phyloP scores from a whole-genome alignment of 1,140 invertebrate genomes.

The Trypoxylus dichotomus region DNA sequence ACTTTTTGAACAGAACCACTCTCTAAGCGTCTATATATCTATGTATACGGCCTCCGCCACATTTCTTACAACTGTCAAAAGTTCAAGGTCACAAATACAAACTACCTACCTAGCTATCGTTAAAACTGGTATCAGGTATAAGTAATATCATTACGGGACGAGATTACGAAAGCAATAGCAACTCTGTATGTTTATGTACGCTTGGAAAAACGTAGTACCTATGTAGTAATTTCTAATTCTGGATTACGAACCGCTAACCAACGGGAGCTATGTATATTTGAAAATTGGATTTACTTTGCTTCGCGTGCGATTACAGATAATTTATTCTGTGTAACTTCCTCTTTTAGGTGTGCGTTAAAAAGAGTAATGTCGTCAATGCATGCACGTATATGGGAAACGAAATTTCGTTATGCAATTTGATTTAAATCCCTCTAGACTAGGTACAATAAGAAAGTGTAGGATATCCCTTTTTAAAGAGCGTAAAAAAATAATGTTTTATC shows the following conservation, averaged over 20 bases:
- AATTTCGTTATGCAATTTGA: background rate
- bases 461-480: too few species aligned
- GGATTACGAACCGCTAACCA: too few species aligned
- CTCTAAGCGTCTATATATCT: background rate
- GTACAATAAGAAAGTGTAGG: too few species aligned
- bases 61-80: slow-evolving; percentile 24
- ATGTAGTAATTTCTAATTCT: too few species aligned
- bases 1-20: slow-evolving; percentile 8
- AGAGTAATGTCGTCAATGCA: background rate
- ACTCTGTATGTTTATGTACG: background rate
- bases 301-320: too few species aligned
- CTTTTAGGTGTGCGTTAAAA: background rate
- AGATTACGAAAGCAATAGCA: background rate
- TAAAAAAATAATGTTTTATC: too few species aligned
- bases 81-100: slow-evolving; percentile 25
- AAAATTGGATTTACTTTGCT: too few species aligned
- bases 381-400: background rate
- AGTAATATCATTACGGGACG: background rate
- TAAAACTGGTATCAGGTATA: background rate
- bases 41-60: background rate
- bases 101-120: background rate
- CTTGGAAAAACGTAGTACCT: too few species aligned
- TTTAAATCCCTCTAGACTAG: too few species aligned
- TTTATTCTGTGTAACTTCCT: background rate
- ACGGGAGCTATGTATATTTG: too few species aligned